Conservation (phyloP, 92 coral and sea anemone genomes). For the Micromussa lordhowensis region DNA sequence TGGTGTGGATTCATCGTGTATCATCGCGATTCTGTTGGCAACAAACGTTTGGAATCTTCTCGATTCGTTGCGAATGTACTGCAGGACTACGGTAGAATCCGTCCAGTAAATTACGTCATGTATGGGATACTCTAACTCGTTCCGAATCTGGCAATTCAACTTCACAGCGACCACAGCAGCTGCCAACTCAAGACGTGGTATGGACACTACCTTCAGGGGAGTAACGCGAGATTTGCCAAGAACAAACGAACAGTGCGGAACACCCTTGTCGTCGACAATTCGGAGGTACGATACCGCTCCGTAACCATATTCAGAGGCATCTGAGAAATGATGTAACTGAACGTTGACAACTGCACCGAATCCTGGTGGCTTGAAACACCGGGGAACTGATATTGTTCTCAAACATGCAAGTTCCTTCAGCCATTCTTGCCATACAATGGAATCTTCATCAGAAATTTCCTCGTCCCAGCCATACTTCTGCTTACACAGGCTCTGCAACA, state of each 20-base stretch:
- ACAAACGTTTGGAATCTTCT: no score
- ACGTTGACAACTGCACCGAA: background rate
- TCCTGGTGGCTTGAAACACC: slow-evolving; percentile 22
- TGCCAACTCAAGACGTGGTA: slow-evolving; percentile 19
- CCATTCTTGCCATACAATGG: slow-evolving; percentile 25
- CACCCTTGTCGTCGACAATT: background rate
- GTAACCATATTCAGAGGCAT: slow-evolving; percentile 4
- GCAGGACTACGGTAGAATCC: slow-evolving; percentile 1
- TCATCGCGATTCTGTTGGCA: no score
- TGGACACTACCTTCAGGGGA: slow-evolving; percentile 8
- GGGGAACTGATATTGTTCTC: background rate
- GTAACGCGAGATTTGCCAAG: background rate
- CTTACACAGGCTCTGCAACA: slow-evolving; percentile 33
- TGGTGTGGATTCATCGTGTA: no score
- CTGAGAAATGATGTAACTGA: slow-evolving; percentile 31
- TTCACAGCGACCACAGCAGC: background rate
- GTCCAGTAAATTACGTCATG: background rate
- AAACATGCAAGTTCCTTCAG: slow-evolving; percentile 16
- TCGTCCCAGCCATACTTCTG: slow-evolving; percentile 42
- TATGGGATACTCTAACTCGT: background rate
- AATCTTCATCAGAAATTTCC: background rate
- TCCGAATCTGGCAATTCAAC: background rate
- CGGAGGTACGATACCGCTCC: slow-evolving; percentile 17
- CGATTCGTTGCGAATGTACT: background rate
- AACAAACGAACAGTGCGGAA: background rate